A percentile compares a stretch with the other conserved stretches of the same genome.
Conservation (phyloP, 2,797 vertebrate genomes). For the Percopsis omiscomaycus region DNA sequence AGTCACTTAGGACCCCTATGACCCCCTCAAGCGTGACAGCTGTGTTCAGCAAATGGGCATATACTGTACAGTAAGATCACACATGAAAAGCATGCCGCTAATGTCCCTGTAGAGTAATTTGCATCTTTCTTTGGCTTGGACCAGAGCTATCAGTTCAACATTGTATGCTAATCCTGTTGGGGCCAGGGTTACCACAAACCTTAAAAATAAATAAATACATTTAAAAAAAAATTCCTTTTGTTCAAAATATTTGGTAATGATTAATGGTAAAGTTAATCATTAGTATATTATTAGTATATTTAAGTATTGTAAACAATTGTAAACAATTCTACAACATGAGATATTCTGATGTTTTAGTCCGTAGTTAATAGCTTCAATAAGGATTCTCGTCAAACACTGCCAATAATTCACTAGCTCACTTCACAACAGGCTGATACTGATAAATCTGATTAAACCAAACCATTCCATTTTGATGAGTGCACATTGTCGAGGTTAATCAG, state of each 20-base stretch:
- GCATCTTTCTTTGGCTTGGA: not conserved
- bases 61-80: constrained; percentile 5
- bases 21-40: constrained; percentile 40
- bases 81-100: constrained; percentile 4
- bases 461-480: not conserved
- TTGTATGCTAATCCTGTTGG: not conserved
- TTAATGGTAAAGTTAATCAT: too few species aligned
- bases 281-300: too few species aligned
- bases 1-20: constrained; percentile 21
- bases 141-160: constrained; percentile 5
- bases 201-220: too few species aligned
- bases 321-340: too few species aligned
- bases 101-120: not conserved
- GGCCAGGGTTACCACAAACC: too few species aligned
- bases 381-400: not conserved
- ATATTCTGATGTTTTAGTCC: too few species aligned
- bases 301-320: too few species aligned
- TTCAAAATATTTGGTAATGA: too few species aligned
- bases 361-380: too few species aligned
- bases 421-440: constrained; percentile 7
- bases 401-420: constrained; percentile 13
- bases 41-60: constrained; percentile 30
- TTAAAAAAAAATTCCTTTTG: too few species aligned
- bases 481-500: constrained; percentile 7
- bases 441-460: not conserved